Conservation (phyloP, 2,888 invertebrate species). For the Tenthredo notha region DNA sequence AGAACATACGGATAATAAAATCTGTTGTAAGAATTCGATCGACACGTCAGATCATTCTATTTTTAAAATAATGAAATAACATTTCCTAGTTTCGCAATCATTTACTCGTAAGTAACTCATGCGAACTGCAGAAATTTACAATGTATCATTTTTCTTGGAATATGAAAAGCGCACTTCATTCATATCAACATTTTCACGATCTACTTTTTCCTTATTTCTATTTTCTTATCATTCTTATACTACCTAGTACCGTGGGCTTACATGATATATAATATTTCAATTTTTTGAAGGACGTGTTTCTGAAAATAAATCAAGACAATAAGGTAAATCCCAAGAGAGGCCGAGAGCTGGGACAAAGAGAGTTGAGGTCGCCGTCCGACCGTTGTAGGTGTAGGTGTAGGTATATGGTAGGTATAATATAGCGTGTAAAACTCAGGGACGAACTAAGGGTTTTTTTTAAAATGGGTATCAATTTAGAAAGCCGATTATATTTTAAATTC, state of each 20-base stretch:
- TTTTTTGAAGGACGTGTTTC: not conserved
- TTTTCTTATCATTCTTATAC: slow-evolving; percentile 12
- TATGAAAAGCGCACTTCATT: slow-evolving; percentile 1
- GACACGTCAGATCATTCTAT: not conserved
- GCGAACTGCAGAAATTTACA: not conserved
- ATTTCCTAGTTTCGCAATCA: not conserved
- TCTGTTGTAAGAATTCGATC: not conserved
- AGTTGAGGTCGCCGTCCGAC: slow-evolving; percentile 49
- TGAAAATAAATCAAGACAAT: slow-evolving; percentile 53
- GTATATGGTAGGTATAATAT: not conserved
- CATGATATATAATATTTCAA: slow-evolving; percentile 1
- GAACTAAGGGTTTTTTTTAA: not conserved
- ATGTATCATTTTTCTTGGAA: slow-evolving; percentile 23
- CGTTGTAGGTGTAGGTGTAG: slow-evolving; percentile 16
- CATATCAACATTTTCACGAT: slow-evolving; percentile 26
- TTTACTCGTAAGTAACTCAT: not conserved
- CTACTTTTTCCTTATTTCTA: not conserved
- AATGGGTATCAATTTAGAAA: not conserved
- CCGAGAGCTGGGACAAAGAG: slow-evolving; percentile 49
- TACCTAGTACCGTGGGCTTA: not conserved
- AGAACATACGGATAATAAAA: not conserved
- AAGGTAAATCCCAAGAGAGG: slow-evolving; percentile 48
- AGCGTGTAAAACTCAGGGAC: slow-evolving; percentile 9
- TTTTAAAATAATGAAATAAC: not conserved
- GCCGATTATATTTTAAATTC: not conserved